These are phyloP conservation scores for Sesamia nonagrioides DNA, from an alignment of 1,140 invertebrate genomes.

Conservation along the genomic window DNA sequence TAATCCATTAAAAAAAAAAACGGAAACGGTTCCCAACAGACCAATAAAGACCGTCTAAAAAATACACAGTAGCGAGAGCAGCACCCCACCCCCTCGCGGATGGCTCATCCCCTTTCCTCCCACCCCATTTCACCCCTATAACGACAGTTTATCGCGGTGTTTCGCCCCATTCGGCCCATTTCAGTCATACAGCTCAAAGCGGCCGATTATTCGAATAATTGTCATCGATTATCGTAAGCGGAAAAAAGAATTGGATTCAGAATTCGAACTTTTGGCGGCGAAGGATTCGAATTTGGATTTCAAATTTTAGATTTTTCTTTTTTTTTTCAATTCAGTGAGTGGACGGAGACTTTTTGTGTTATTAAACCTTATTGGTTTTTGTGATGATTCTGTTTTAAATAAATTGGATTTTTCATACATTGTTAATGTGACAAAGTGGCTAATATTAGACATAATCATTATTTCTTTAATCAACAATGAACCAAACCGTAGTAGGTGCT, in stretches of 20 bases:
- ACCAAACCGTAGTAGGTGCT: too few species aligned
- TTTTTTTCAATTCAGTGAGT: background rate
- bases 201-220: conserved; percentile 36
- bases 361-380: background rate
- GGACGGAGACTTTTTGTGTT: background rate
- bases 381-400: background rate
- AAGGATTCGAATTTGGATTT: conserved; percentile 3
- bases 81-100: background rate
- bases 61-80: conserved; percentile 20
- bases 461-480: too few species aligned
- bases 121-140: conserved; percentile 8
- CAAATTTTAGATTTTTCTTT: background rate
- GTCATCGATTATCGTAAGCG: conserved; percentile 11
- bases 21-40: background rate
- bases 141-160: conserved; percentile 44
- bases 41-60: conserved; percentile 34
- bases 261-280: background rate
- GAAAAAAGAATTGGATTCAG: conserved; percentile 14
- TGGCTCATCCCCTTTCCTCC: conserved; percentile 13
- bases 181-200: conserved; percentile 17
- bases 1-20: background rate
- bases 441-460: too few species aligned
- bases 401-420: background rate
- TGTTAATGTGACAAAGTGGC: too few species aligned
- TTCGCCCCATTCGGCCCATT: conserved; percentile 25